Base-by-base conservation (phyloP, 2,888 invertebrate genomes). In the Agrochola lota region DNA sequence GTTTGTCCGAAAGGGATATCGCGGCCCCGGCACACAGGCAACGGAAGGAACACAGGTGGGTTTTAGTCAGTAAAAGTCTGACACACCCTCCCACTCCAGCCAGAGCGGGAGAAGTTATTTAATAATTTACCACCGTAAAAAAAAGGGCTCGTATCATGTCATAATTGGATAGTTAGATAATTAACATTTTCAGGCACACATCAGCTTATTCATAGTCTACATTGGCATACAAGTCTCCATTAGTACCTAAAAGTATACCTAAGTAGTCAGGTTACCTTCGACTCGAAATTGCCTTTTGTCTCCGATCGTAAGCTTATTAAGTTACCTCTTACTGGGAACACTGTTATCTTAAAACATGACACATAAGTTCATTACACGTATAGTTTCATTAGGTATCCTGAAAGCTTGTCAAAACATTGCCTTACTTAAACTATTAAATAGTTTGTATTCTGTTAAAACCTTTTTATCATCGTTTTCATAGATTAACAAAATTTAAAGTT, bases 231-330 rank as follows among this genome's bases (percentile, higher is more conserved):
- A 30, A 23, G 26, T 35, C 23, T 73, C n/a, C 35, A 77, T 60
- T 52, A 80, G 30, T 35, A 62, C 3, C 60, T n/a, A 17, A 17
- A 17, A 26, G 17, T 15, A 46, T 52, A 15, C 35, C 17, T 35
- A n/a, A 52, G 40, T 81, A 52, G 57, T 43, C 35, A 3, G 30
- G 43, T 66, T 66, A 59, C 59, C 43, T 46, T 66, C 43, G 2
- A 9, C 59, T 23, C 12, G 17, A 64, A 74, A 78, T 78, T 77
- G 59, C 46, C 78, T 66, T 43, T 59, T 52, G 35, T 77, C 78
- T 66, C 35, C 35, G 46, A 57, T 80, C 73, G 46, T 52, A 52
- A 78, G 59, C 26, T 30, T 26, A 59, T 81, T 74, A 59, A 20
- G 23, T 82, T 82, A 49, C 82, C 43, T 52, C 63, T 49, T 55